Base-by-base conservation (phyloP, 2,888 invertebrate species). In the Euzetes globulus region DNA sequence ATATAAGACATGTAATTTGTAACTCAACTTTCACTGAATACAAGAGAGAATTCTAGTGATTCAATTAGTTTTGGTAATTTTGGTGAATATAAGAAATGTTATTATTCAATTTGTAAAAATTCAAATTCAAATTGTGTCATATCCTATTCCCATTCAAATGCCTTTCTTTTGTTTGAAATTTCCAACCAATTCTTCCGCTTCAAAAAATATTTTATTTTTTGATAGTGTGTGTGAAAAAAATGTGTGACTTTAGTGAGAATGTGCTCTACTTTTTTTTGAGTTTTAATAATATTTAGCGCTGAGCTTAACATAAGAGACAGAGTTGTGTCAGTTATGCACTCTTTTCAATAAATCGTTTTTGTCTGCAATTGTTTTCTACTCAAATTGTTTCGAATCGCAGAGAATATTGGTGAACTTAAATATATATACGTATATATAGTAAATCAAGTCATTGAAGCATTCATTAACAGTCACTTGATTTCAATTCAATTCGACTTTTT, bases 381-480 rank as follows among this genome's bases (percentile, higher is more conserved):
- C 52, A 52, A 52, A 52, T 52, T 19, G 52, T 52, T 52, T n/a
- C 19, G 52, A 52, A n/a, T 52, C n/a, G 13, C 15, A 47, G 7
- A 47, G 17, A 15, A 47, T 47, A 19, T 52, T 52, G 19, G 15
- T 52, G n/a, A 3, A 52, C 19, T 52, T 52, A 52, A 52, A 52
- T 52, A 52, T n/a, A n/a, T n/a, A n/a, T n/a, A n/a, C n/a, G n/a
- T n/a, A n/a, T n/a, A n/a, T 52, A 52, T 19, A 52, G 52, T 52
- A 52, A 52, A 52, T 52, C 52, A 52, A 52, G 19, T 19, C 52
- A 52, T 52, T 52, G 52, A n/a, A 52, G 19, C 52, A n/a, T 52
- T 52, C 19, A 52, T 52, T 52, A 52, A 15, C 52, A 52, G 52
- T 19, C 15, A 19, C 19, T 52, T 4, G 19, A 52, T 52, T 52